These are phyloP conservation scores for Notarius lentiginosus DNA, from an alignment of 2,113 vertebrate species.

Conservation along the genomic window DNA sequence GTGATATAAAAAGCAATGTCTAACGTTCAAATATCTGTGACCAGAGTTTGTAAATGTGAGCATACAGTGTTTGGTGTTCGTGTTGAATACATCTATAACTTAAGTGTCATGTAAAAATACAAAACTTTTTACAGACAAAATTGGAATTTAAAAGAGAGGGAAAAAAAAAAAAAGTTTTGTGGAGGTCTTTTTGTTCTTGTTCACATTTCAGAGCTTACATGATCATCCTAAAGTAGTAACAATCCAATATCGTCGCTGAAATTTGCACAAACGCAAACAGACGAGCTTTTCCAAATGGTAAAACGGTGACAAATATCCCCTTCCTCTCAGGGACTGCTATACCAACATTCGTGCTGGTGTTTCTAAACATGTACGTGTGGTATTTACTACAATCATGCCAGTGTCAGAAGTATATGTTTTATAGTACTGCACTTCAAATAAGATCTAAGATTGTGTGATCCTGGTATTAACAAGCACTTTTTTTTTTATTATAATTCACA, in stretches of 20 bases:
- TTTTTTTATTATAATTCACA: neutral
- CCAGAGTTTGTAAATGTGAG: constrained; percentile 6
- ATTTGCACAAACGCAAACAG: constrained; percentile 12
- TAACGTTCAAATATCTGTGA: constrained; percentile 58
- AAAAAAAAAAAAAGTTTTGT: neutral
- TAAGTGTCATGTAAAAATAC: constrained; percentile 38
- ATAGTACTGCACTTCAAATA: neutral
- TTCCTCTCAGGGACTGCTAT: neutral
- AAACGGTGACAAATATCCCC: neutral
- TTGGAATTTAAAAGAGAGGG: constrained; percentile 12
- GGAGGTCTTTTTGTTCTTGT: constrained; percentile 27
- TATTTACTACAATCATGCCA: neutral
- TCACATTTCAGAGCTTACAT: constrained; percentile 40
- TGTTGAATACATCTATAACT: constrained; percentile 34
- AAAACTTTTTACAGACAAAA: constrained; percentile 15
- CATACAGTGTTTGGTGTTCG: constrained; percentile 27
- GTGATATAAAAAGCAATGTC: constrained; percentile 67
- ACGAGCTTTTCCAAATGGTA: neutral
- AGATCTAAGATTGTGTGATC: constrained; percentile 1
- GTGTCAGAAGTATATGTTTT: neutral
- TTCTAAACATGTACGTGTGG: neutral
- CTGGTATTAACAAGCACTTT: neutral
- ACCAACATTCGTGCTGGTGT: constrained; percentile 22
- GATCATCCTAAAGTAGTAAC: constrained; percentile 32
- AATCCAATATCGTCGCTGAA: constrained; percentile 9